These are phyloP conservation scores for Thecocarcelia acutangulata DNA, from an alignment of 2,888 invertebrate species.

Conservation along the genomic window DNA sequence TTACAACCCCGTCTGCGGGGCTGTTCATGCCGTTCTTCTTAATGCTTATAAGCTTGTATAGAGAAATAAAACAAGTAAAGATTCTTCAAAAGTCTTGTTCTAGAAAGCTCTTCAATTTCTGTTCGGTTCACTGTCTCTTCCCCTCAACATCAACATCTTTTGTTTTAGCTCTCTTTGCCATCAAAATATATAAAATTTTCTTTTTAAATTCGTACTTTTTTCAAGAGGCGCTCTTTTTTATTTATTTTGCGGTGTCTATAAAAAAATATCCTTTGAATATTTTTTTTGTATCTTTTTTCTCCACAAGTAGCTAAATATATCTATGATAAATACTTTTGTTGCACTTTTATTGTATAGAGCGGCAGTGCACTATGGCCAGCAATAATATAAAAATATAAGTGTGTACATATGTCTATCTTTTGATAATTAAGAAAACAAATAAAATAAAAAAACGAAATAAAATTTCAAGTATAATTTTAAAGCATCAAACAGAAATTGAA, in stretches of 20 bases:
- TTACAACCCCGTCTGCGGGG: too few species aligned
- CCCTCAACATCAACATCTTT: slow-evolving; percentile 47
- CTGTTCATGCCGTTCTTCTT: too few species aligned
- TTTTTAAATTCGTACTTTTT: neutral
- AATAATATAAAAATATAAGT: slow-evolving; percentile 1
- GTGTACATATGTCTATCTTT: slow-evolving; percentile 10
- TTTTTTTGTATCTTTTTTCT: slow-evolving; percentile 28
- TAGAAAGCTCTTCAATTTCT: slow-evolving; percentile 57
- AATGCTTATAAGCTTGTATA: too few species aligned
- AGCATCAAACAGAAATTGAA: slow-evolving; percentile 25
- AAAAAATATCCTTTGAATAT: slow-evolving; percentile 47
- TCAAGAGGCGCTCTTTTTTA: too few species aligned
- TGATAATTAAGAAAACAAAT: slow-evolving; percentile 57
- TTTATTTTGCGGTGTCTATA: slow-evolving; percentile 7
- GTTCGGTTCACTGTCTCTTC: slow-evolving; percentile 26
- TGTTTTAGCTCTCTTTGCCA: slow-evolving; percentile 38
- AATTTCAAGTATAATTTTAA: slow-evolving; percentile 34
- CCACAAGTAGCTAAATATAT: slow-evolving; percentile 42
- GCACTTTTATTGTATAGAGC: slow-evolving; percentile 58
- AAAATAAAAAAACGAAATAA: slow-evolving; percentile 37
- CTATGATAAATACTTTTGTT: slow-evolving; percentile 58
- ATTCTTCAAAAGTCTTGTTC: slow-evolving; percentile 42
- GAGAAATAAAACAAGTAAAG: neutral
- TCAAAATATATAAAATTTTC: slow-evolving; percentile 24
- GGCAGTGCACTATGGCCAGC: slow-evolving; percentile 15